These are phyloP conservation scores for Acanthiza pusilla DNA, from an alignment of 2,797 vertebrate species.

Conservation along the genomic window DNA sequence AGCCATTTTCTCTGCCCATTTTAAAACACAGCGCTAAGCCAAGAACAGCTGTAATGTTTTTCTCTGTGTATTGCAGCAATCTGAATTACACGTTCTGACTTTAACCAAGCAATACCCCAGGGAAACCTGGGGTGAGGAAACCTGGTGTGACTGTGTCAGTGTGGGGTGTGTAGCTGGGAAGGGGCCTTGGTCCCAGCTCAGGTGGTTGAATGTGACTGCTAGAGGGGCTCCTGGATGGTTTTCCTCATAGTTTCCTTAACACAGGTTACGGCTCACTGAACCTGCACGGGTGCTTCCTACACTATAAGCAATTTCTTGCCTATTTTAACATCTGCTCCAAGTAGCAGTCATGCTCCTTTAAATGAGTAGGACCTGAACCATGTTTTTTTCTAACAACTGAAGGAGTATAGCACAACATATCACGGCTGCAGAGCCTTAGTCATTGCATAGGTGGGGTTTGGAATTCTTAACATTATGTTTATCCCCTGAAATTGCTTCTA, in stretches of 20 bases:
- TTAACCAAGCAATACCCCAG: not conserved
- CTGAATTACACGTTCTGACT: not conserved
- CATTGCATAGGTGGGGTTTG: not conserved
- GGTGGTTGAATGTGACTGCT: not conserved
- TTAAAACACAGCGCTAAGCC: not conserved
- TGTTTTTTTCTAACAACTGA: not conserved
- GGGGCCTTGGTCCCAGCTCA: not conserved
- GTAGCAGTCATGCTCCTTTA: not conserved
- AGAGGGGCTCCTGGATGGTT: not conserved
- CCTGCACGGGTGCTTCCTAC: not conserved
- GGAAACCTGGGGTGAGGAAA: not conserved
- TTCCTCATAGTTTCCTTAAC: too few relatives aligned
- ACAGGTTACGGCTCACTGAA: not conserved
- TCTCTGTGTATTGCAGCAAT: not conserved
- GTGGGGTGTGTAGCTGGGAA: not conserved
- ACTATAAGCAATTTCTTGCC: not conserved
- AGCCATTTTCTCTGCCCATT: not conserved
- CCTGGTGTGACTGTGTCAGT: not conserved
- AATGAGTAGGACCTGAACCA: not conserved
- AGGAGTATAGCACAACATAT: not conserved
- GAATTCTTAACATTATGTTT: slow-evolving; percentile 14
- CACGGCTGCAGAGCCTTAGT: not conserved
- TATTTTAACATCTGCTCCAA: not conserved
- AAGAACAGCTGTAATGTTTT: not conserved
- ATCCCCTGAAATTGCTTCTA: slow-evolving; percentile 47